phyloP scores from a whole-genome alignment of 2,888 invertebrate species.

The Cheilosia grossa region DNA sequence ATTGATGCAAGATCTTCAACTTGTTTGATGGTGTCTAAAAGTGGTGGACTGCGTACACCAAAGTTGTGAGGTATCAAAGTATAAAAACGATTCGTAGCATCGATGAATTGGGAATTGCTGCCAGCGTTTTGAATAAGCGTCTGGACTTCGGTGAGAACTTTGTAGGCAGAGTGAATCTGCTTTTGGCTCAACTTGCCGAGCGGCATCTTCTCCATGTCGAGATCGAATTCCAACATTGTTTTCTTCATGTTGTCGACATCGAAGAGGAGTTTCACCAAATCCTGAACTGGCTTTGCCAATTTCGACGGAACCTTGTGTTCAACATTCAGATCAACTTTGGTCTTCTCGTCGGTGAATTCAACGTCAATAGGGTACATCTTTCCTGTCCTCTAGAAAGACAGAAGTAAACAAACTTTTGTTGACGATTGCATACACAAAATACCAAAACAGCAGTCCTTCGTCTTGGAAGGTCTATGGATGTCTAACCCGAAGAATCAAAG shows the following conservation, averaged over 20 bases:
- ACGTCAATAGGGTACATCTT: slow-evolving; percentile 90
- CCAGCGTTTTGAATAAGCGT: slow-evolving; percentile 84
- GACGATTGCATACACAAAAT: too few relatives aligned
- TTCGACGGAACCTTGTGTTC: slow-evolving; percentile 85
- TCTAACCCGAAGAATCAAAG: background rate
- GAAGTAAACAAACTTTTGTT: too few relatives aligned
- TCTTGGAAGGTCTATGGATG: too few relatives aligned
- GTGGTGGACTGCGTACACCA: slow-evolving; percentile 91
- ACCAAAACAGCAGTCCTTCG: too few relatives aligned
- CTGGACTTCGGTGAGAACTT: slow-evolving; percentile 89
- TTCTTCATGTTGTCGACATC: slow-evolving; percentile 96
- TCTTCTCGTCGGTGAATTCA: slow-evolving; percentile 88
- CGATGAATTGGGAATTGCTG: slow-evolving; percentile 86
- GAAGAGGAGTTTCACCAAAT: slow-evolving; percentile 93
- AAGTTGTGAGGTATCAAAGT: slow-evolving; percentile 98
- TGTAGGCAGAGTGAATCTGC: slow-evolving; percentile 94
- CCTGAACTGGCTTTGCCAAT: slow-evolving; percentile 90
- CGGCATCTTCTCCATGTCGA: slow-evolving; percentile 99
- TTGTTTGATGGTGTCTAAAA: slow-evolving; percentile 90
- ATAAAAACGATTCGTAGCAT: slow-evolving; percentile 96
- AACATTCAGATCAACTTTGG: slow-evolving; percentile 79
- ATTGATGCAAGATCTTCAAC: slow-evolving; percentile 91
- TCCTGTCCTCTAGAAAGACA: slow-evolving; percentile 85
- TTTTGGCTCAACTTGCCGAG: slow-evolving; percentile 96
- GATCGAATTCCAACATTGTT: slow-evolving; percentile 96